Base-by-base conservation (phyloP, 2,888 invertebrate species). In the Sycophila texana region DNA sequence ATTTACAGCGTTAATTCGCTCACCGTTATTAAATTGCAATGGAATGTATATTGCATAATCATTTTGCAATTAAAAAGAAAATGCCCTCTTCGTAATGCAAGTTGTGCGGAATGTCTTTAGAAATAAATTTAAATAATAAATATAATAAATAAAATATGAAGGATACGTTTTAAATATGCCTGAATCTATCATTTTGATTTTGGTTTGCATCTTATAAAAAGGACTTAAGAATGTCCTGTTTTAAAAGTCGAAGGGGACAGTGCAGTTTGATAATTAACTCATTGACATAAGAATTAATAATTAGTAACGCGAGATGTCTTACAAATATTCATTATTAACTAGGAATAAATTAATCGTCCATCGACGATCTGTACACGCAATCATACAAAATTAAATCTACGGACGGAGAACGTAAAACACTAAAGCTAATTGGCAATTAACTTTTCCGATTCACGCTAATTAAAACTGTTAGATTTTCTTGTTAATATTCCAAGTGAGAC, bases 371-470 rank as follows among this genome's bases (percentile, higher is more conserved):
- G 85, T 88, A 87, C 87, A 86, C 82, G 83, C 83, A 85, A 86
- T 86, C 65, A 86, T 89, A 87, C 80, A 87, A 89, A 90, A 89
- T 87, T 90, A 89, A 87, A 87, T 80, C 88, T 89, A 90, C 88
- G 89, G 90, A 90, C 90, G 90, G 90, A 90, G 86, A 89, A 88
- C 86, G 84, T 86, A 88, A 88, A 88, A 86, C 83, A 77, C 82
- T 86, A 84, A 85, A 82, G 77, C 83, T 85, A 86, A 85, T 83
- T 81, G 82, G 82, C 84, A 82, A 82, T 84, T 80, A 78, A 71
- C 75, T 79, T 57, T 80, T 81, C 83, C 71, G 61, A 76, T 82
- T 81, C 71, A 72, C 77, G 71, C 60, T 75, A 61, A 77, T 58
- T 80, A 68, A 13, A 22, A 49, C 68, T 63, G 53, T 71, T 67